Percentiles rank a stretch among this genome's conserved stretches.
Conservation (phyloP, 2,113 vertebrate genomes). For the Proterorhinus semilunaris region DNA sequence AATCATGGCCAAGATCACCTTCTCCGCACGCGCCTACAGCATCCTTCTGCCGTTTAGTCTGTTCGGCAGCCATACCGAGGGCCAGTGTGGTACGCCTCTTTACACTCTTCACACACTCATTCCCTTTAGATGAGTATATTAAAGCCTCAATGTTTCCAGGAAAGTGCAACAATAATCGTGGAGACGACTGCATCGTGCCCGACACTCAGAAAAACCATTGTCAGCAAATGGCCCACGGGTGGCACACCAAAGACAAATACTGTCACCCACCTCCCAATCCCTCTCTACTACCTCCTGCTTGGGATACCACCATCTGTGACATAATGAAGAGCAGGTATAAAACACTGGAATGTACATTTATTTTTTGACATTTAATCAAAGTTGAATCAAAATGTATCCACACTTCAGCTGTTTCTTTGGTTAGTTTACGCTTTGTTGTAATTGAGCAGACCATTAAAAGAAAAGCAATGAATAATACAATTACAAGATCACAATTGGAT, state of each 20-base stretch:
- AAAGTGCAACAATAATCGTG: constrained; percentile 78
- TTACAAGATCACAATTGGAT: too few relatives aligned
- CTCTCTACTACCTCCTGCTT: neutral
- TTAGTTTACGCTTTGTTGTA: too few relatives aligned
- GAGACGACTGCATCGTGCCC: constrained; percentile 78
- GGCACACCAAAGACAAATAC: constrained; percentile 53
- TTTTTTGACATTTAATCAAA: too few relatives aligned
- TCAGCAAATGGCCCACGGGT: constrained; percentile 71
- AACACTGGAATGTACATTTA: neutral
- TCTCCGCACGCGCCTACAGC: constrained; percentile 71
- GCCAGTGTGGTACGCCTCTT: constrained; percentile 80
- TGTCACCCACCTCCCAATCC: constrained; percentile 15
- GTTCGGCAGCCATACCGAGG: constrained; percentile 79
- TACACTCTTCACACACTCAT: neutral
- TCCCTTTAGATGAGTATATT: neutral
- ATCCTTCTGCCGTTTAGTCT: constrained; percentile 62
- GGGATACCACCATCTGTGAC: constrained; percentile 66
- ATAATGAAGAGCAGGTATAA: constrained; percentile 72
- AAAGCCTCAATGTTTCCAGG: constrained; percentile 59
- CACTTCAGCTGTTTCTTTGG: too few relatives aligned
- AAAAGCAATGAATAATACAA: too few relatives aligned
- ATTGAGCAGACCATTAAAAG: too few relatives aligned
- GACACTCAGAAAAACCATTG: constrained; percentile 72
- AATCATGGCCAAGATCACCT: constrained; percentile 58
- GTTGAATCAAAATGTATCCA: too few relatives aligned